Evolutionary conservation across 2,888 invertebrate species (phyloP), one percentile per base, ranked within the genome.

Genomic region (Hypselothyrea guttata): DNA sequence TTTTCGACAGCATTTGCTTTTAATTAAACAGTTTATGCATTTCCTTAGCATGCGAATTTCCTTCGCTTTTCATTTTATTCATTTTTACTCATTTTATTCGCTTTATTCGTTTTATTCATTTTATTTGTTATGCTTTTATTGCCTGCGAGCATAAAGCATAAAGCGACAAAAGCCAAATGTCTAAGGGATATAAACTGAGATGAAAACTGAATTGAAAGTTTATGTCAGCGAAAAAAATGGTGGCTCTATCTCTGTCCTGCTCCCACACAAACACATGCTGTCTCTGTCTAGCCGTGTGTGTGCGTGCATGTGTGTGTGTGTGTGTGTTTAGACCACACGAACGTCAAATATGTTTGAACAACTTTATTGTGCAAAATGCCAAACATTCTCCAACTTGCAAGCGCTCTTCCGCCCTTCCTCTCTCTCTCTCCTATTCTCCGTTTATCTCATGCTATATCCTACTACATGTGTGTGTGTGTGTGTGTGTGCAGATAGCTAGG

Each of bases 301-400:
- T 46, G 35, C 54, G 45, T 56, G 31, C 27, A 9, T 13, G 16
- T 37, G 11, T 51, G 49, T 37, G 42, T 47, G 34, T 44, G 15
- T 44, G 12, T 28, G 45, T 44, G 45, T 49, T 49, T 42, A 41
- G 33, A 48, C 46, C 41, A 54, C 55, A 53, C 52, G 63, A 47
- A 73, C 67, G 59, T 60, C 59, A 82, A 79, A 82, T 78, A 78
- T 79, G 74, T 78, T 76, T 82, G 63, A 79, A 74, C 71, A 81
- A 81, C 83, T 81, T 81, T 81, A 83, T 83, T 81, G 79, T 74
- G 74, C 67, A 70, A 82, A 79, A 81, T 83, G 76, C 83, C 79
- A 79, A 79, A 70, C 83, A 83, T 81, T 81, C 76, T 73, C 63
- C 51, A 79, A 79, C 64, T 63, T 48, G 63, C 55, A 52, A 52